phyloP scores from a whole-genome alignment of 2,888 invertebrate species.

The Galerucella pusilla region DNA sequence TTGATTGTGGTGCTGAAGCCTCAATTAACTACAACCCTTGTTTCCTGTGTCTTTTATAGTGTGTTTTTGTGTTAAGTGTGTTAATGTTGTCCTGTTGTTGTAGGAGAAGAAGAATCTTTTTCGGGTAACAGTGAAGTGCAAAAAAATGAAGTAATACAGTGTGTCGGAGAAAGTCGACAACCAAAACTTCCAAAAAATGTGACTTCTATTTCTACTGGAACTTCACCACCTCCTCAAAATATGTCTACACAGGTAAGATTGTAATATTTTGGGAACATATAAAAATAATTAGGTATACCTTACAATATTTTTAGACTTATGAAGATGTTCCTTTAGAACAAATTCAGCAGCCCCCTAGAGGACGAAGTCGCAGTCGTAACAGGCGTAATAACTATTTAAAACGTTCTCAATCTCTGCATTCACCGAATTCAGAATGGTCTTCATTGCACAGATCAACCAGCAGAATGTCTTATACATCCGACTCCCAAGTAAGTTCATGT shows the following conservation, averaged over 20 bases:
- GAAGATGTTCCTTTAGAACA: slow-evolving; percentile 59
- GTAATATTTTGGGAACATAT: neutral
- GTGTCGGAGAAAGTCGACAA: slow-evolving; percentile 38
- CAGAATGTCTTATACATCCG: slow-evolving; percentile 74
- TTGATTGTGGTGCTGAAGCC: neutral
- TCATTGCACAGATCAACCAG: slow-evolving; percentile 73
- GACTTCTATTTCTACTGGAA: slow-evolving; percentile 74
- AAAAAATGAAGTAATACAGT: slow-evolving; percentile 35
- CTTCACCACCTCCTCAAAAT: slow-evolving; percentile 87
- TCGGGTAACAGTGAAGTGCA: slow-evolving; percentile 44
- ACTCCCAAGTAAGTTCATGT: slow-evolving; percentile 69
- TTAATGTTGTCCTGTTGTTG: slow-evolving; percentile 56
- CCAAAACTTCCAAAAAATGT: slow-evolving; percentile 42
- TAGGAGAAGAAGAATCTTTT: slow-evolving; percentile 54
- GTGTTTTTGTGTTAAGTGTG: slow-evolving; percentile 46
- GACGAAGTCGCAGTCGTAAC: slow-evolving; percentile 49
- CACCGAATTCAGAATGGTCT: slow-evolving; percentile 59
- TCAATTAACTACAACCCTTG: slow-evolving; percentile 28
- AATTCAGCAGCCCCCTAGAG: slow-evolving; percentile 24
- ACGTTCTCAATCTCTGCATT: slow-evolving; percentile 61
- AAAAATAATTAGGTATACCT: neutral
- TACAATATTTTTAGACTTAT: slow-evolving; percentile 67
- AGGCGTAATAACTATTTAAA: slow-evolving; percentile 54
- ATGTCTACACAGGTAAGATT: slow-evolving; percentile 80
- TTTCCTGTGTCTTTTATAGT: slow-evolving; percentile 51